Evolutionary conservation across 1,140 invertebrate genomes (phyloP).

Genomic region (Brachionus koreanus): DNA sequence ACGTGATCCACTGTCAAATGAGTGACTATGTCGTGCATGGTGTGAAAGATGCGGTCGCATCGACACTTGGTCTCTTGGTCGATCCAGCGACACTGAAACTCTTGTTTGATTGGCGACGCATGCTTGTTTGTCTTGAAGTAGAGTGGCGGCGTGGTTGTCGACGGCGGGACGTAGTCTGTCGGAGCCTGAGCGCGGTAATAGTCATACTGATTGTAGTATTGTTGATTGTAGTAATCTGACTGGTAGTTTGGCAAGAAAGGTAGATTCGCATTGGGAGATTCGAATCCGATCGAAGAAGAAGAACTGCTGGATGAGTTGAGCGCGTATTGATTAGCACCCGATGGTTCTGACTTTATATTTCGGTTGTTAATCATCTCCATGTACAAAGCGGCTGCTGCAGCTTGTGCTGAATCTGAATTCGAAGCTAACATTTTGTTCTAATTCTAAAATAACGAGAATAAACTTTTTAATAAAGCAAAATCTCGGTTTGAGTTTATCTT

Average conservation of each 20-base stretch:
- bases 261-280: neutral
- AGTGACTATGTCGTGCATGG: constrained; percentile 43
- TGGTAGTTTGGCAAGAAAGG: neutral
- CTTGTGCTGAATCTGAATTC: neutral
- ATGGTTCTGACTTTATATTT: constrained; percentile 2
- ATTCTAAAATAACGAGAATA: constrained; percentile 2
- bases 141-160: neutral
- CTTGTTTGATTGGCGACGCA: neutral
- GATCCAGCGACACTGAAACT: constrained; percentile 40
- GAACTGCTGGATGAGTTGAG: constrained; percentile 6
- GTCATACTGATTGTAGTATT: constrained; percentile 26
- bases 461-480: neutral
- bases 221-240: constrained; percentile 14
- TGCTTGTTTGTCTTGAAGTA: neutral
- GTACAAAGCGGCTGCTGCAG: constrained; percentile 16
- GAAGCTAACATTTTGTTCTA: constrained; percentile 10
- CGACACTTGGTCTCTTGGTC: constrained; percentile 36
- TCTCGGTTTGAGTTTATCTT: constrained; percentile 26
- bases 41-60: constrained; percentile 28
- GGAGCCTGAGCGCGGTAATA: constrained; percentile 9
- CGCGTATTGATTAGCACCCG: constrained; percentile 2
- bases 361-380: constrained; percentile 38
- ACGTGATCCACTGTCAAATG: constrained; percentile 45
- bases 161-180: neutral
- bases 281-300: neutral